phyloP scores from a whole-genome alignment of 2,797 vertebrate species.

The Distichodus sexfasciatus region DNA sequence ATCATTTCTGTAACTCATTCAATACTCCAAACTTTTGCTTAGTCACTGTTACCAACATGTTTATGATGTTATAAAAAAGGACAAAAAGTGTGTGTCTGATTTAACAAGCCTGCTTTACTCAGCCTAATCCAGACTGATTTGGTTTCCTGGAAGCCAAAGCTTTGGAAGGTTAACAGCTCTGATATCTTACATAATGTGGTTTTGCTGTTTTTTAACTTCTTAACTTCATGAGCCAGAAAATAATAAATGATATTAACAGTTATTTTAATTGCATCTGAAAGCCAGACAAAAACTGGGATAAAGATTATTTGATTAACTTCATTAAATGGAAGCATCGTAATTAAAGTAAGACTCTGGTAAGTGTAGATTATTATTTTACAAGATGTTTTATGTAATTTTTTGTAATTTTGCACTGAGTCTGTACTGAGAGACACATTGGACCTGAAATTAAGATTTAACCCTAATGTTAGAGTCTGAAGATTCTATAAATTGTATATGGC shows the following conservation, averaged over 20 bases:
- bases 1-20: constrained; percentile 66
- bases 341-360: background rate
- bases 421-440: no score
- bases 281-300: background rate
- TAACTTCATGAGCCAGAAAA: no score
- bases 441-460: no score
- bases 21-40: constrained; percentile 49
- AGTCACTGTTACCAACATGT: constrained; percentile 58
- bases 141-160: background rate
- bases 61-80: constrained; percentile 63
- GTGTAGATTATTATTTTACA: no score
- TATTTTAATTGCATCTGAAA: background rate
- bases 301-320: background rate
- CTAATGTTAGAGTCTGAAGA: no score
- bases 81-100: constrained; percentile 42
- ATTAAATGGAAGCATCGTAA: background rate
- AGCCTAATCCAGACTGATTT: background rate
- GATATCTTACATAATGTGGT: background rate
- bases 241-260: background rate
- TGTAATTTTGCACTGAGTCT: no score
- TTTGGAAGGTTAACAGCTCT: background rate
- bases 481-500: no score
- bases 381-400: no score
- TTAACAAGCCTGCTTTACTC: constrained; percentile 27
- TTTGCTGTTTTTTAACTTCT: background rate